Conservation (phyloP, 1,140 invertebrate species). For the Mya arenaria region DNA sequence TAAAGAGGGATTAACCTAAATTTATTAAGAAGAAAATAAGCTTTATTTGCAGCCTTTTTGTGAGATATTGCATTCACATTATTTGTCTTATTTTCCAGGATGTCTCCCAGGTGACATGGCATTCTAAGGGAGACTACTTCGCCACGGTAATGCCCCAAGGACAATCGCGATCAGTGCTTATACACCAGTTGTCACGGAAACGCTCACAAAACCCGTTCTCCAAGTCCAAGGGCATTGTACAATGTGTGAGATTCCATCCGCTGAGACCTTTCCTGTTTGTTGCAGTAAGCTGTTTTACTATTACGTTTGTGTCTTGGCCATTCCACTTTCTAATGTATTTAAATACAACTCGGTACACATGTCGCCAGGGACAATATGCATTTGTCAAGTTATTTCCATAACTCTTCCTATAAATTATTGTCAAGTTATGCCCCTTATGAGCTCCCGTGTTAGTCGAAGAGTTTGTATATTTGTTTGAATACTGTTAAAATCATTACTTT, state of each 20-base stretch:
- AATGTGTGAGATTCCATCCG: conserved; percentile 97
- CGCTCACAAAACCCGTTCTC: conserved; percentile 94
- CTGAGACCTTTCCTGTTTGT: conserved; percentile 95
- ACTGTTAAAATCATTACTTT: no score
- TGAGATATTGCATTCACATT: conserved; percentile 96
- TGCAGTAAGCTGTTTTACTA: conserved; percentile 94
- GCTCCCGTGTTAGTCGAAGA: no score
- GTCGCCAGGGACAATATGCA: no score
- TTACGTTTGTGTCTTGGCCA: no score
- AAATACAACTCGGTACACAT: no score
- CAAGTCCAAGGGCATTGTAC: conserved; percentile 93
- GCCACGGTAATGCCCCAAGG: conserved; percentile 95
- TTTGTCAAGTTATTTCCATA: no score
- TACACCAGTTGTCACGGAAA: conserved; percentile 93
- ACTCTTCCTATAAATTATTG: no score
- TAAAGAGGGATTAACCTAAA: no score
- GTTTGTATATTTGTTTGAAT: no score
- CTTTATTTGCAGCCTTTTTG: conserved; percentile 95
- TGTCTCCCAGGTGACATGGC: conserved; percentile 91
- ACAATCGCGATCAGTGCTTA: conserved; percentile 87
- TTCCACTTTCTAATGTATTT: no score
- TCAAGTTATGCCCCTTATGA: no score
- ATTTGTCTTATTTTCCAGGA: conserved; percentile 93
- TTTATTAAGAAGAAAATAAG: conserved; percentile 93
- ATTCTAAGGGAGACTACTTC: conserved; percentile 97